phyloP scores from a whole-genome alignment of 2,797 vertebrate species.

The Chelon auratus region DNA sequence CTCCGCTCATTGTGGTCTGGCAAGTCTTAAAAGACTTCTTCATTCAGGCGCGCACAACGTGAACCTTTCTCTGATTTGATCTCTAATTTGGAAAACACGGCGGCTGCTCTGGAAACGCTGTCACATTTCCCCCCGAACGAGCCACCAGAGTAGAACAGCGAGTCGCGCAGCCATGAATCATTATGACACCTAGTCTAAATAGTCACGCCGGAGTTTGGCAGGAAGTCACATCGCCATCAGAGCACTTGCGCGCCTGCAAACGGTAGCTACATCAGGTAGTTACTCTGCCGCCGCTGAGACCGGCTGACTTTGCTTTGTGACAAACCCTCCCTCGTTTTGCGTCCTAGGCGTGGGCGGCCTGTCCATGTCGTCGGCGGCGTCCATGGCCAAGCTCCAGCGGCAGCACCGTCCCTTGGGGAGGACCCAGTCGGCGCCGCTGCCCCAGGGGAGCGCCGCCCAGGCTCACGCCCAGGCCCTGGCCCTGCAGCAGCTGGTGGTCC shows the following conservation, averaged over 20 bases:
- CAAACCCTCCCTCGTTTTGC: background rate
- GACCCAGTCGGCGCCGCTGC: slow-evolving; percentile 97
- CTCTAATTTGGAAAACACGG: slow-evolving; percentile 10
- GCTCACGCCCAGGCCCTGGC: slow-evolving; percentile 88
- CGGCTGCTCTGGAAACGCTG: slow-evolving; percentile 14
- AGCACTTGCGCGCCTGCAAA: no score
- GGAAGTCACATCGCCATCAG: no score
- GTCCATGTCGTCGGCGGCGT: slow-evolving; percentile 90
- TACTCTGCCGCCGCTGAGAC: no score
- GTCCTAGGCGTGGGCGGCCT: slow-evolving; percentile 88
- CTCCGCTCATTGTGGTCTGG: background rate
- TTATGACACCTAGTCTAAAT: slow-evolving; percentile 39
- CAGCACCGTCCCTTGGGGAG: slow-evolving; percentile 96
- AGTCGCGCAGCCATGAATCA: slow-evolving; percentile 23
- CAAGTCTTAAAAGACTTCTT: background rate
- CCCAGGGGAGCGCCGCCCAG: slow-evolving; percentile 87
- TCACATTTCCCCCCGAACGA: slow-evolving; percentile 5
- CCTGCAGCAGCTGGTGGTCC: slow-evolving; percentile 95
- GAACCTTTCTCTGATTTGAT: background rate
- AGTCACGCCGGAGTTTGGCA: background rate
- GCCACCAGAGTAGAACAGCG: slow-evolving; percentile 8
- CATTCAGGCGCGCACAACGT: background rate
- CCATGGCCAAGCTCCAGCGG: slow-evolving; percentile 93
- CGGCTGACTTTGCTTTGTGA: background rate
- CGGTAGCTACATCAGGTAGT: no score